Conservation (phyloP, 1,140 invertebrate species). For the Halesus radiatus region DNA sequence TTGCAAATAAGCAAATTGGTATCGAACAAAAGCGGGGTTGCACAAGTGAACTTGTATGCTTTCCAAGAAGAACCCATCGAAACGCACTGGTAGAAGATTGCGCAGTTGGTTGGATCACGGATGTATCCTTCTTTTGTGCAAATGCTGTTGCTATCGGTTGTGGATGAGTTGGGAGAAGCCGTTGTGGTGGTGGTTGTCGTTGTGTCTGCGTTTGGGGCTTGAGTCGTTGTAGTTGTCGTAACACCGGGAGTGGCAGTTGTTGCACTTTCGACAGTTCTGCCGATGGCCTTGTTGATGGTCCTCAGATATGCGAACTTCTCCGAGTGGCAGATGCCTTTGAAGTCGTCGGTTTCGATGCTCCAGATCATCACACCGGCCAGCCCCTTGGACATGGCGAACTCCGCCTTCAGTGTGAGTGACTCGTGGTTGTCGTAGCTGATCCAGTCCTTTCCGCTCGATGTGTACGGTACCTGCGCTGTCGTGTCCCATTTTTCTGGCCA, state of each 20-base stretch:
- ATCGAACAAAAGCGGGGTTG: background rate
- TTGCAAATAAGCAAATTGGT: background rate
- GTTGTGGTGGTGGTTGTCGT: background rate
- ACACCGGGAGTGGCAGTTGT: background rate
- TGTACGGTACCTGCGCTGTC: constrained; percentile 75
- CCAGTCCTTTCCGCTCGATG: constrained; percentile 78
- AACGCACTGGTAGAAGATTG: constrained; percentile 34
- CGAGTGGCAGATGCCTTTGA: constrained; percentile 72
- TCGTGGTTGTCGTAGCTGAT: constrained; percentile 79
- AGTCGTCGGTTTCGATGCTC: constrained; percentile 84
- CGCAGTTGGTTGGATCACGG: constrained; percentile 26
- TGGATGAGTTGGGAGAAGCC: background rate
- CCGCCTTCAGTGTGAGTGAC: constrained; percentile 70
- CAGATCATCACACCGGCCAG: constrained; percentile 80
- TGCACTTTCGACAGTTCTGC: background rate
- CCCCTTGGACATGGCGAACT: constrained; percentile 69
- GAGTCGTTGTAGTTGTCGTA: background rate
- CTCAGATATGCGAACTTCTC: constrained; percentile 66
- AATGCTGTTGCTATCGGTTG: background rate
- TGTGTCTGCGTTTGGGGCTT: background rate
- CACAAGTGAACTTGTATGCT: background rate
- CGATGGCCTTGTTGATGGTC: constrained; percentile 60
- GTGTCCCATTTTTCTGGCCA: constrained; percentile 64
- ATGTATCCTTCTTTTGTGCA: constrained; percentile 25
- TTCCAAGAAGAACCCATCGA: background rate